Percentiles rank a stretch among this genome's conserved stretches.
Conservation (phyloP, 2,113 vertebrate species). For the Rhinopithecus roxellana region DNA sequence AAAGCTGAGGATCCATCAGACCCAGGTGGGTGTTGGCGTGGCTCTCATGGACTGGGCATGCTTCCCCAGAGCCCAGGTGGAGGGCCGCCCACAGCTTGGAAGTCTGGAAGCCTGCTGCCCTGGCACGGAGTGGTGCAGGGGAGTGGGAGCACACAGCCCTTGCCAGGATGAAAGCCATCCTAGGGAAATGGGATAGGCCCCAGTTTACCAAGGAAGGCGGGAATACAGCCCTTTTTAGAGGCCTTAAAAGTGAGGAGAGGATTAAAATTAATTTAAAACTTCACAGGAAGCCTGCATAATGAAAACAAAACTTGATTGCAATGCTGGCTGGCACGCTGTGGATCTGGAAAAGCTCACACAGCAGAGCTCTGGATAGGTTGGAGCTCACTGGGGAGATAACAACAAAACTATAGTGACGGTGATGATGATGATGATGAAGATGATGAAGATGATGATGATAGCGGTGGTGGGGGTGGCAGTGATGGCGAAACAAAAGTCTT, state of each 20-base stretch:
- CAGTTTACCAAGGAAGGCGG: constrained; percentile 76
- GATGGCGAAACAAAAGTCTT: neutral
- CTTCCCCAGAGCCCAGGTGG: constrained; percentile 33
- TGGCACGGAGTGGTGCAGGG: neutral
- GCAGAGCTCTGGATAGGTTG: constrained; percentile 64
- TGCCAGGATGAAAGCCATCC: constrained; percentile 26
- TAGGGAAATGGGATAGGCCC: constrained; percentile 68
- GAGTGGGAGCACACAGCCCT: fast-evolving
- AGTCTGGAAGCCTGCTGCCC: neutral
- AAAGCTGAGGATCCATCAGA: neutral
- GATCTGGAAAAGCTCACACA: constrained; percentile 78
- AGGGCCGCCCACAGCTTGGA: neutral
- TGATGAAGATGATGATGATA: too few species aligned
- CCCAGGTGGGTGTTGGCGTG: neutral
- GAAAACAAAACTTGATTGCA: constrained; percentile 81
- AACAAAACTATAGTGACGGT: neutral
- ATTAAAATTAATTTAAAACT: constrained; percentile 85
- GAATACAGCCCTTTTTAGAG: constrained; percentile 75
- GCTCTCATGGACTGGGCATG: neutral
- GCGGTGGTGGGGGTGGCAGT: neutral
- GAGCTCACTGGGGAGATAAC: constrained; percentile 54
- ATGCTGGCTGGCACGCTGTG: constrained; percentile 71
- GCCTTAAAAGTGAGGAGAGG: constrained; percentile 79
- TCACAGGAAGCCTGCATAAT: constrained; percentile 82
- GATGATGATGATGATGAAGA: neutral